phyloP scores from a whole-genome alignment of 2,888 invertebrate genomes.

The Phortica magna region DNA sequence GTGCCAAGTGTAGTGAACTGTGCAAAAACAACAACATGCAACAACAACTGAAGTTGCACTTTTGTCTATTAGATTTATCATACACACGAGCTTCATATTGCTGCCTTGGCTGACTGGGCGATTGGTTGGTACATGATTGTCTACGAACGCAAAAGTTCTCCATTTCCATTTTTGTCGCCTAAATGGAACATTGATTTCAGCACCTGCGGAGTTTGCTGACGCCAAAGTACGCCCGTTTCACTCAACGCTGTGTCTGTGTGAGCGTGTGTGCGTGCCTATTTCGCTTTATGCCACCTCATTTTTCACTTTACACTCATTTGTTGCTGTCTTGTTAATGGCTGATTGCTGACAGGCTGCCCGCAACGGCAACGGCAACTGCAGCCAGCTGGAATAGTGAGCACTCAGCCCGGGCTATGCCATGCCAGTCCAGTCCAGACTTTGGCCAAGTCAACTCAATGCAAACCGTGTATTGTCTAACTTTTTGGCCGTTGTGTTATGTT shows the following conservation, averaged over 20 bases:
- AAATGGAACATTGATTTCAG: slow-evolving; percentile 33
- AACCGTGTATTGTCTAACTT: slow-evolving; percentile 7
- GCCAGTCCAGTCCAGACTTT: slow-evolving; percentile 37
- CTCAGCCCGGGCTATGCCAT: slow-evolving; percentile 50
- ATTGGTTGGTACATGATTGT: too few species aligned
- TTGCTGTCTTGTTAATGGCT: slow-evolving; percentile 51
- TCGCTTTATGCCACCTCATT: slow-evolving; percentile 24
- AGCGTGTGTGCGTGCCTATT: neutral
- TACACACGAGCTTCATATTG: neutral
- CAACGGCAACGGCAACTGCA: slow-evolving; percentile 27
- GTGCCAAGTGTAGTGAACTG: neutral
- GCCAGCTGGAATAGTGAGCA: slow-evolving; percentile 20
- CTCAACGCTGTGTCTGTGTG: neutral
- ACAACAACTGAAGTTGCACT: slow-evolving; percentile 26
- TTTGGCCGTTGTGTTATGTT: neutral
- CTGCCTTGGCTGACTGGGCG: neutral
- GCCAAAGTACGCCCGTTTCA: neutral
- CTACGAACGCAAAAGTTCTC: neutral
- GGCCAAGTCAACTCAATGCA: too few species aligned
- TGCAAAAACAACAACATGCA: neutral
- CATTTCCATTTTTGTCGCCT: slow-evolving; percentile 10
- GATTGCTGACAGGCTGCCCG: slow-evolving; percentile 36
- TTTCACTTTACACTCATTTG: slow-evolving; percentile 37
- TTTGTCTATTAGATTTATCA: slow-evolving; percentile 32
- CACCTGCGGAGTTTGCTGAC: neutral